Conservation (phyloP, 2,113 vertebrate species). For the Datnioides undecimradiatus region DNA sequence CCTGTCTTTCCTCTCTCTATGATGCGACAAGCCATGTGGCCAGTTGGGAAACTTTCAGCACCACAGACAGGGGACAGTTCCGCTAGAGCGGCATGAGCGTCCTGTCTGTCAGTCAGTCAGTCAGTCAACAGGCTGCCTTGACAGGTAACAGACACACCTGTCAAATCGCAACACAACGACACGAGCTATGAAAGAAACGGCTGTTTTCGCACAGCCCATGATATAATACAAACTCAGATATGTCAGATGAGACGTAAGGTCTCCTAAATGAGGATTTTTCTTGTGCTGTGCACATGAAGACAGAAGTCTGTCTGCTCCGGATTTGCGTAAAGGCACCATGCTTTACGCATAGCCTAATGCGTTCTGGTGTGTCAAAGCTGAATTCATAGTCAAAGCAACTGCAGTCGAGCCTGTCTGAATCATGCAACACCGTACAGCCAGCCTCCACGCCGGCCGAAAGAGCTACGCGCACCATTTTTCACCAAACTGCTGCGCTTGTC, state of each 20-base stretch:
- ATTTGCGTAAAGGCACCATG: slow-evolving; percentile 25
- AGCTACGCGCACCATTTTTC: slow-evolving; percentile 17
- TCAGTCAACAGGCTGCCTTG: slow-evolving; percentile 63
- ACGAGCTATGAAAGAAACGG: not conserved
- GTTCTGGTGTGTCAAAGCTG: not conserved
- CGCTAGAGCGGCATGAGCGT: slow-evolving; percentile 17
- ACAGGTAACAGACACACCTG: slow-evolving; percentile 53
- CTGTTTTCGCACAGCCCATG: not conserved
- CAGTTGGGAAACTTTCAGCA: slow-evolving; percentile 82
- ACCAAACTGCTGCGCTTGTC: slow-evolving; percentile 30
- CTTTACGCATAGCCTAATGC: not conserved
- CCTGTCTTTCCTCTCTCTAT: not conserved
- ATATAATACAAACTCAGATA: not conserved
- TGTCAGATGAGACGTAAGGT: not conserved
- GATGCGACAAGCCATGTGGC: slow-evolving; percentile 30
- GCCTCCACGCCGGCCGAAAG: slow-evolving; percentile 6
- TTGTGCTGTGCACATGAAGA: not conserved
- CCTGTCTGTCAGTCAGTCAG: slow-evolving; percentile 57
- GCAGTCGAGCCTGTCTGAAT: slow-evolving; percentile 24
- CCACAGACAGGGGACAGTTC: slow-evolving; percentile 77
- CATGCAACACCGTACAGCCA: slow-evolving; percentile 15
- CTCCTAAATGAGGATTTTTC: not conserved
- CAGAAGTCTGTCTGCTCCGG: not conserved
- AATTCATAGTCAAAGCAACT: not conserved
- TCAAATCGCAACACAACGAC: not conserved